Percentiles rank a stretch among this genome's conserved stretches.
These are phyloP conservation scores for Gulo gulo DNA, from an alignment of 2,113 vertebrate genomes.

Conservation along the genomic window DNA sequence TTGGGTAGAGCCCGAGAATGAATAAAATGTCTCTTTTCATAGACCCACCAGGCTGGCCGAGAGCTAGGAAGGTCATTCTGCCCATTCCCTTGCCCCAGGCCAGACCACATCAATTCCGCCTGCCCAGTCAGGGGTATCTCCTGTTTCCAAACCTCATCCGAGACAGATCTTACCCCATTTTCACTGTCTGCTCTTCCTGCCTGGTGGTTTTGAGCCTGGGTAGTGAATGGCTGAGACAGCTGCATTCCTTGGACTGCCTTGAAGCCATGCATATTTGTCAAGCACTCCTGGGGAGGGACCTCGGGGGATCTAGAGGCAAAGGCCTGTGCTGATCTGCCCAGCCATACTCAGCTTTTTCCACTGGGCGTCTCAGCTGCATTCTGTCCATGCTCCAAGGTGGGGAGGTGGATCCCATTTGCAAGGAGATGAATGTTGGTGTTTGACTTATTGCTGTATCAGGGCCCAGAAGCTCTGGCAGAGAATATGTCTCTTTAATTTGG, in stretches of 20 bases:
- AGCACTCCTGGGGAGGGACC: conserved; percentile 30
- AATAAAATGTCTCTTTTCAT: conserved; percentile 71
- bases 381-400: conserved; percentile 33
- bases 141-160: conserved; percentile 71
- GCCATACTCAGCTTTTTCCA: conserved; percentile 63
- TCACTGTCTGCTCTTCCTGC: conserved; percentile 70
- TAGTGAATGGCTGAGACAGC: conserved; percentile 50
- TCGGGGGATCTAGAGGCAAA: conserved; percentile 50
- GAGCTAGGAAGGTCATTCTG: conserved; percentile 59
- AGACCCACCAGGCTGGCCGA: conserved; percentile 48
- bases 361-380: conserved; percentile 42
- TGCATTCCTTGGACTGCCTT: conserved; percentile 72
- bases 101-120: conserved; percentile 76
- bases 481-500: conserved; percentile 61
- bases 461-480: conserved; percentile 63
- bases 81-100: conserved; percentile 60
- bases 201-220: conserved; percentile 64
- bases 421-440: conserved; percentile 51
- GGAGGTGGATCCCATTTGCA: conserved; percentile 47
- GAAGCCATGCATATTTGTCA: conserved; percentile 62
- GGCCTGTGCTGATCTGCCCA: neutral
- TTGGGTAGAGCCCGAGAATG: conserved; percentile 65
- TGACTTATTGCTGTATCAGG: conserved; percentile 53
- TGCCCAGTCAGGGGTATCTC: conserved; percentile 62
- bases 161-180: conserved; percentile 55